Percentiles rank a stretch among this genome's conserved stretches.
These are phyloP conservation scores for Cecidostiba fungosa DNA, from an alignment of 2,888 invertebrate species.

Conservation along the genomic window DNA sequence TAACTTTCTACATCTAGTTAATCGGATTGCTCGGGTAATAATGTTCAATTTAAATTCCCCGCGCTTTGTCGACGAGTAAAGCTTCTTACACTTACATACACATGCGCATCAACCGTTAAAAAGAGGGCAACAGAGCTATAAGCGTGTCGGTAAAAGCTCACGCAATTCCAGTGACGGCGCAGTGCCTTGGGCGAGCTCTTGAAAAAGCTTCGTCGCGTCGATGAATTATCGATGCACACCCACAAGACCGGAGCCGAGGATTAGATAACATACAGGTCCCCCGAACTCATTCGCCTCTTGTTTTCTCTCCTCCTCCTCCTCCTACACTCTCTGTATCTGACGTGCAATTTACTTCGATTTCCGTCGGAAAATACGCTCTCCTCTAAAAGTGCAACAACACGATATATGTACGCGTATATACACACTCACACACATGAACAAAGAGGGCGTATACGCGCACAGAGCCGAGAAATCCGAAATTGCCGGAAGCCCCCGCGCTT, in stretches of 20 bases:
- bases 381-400: constrained; percentile 30
- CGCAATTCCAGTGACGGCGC: not conserved
- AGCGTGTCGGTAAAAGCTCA: not conserved
- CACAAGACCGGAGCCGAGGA: not conserved
- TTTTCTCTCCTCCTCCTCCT: not conserved
- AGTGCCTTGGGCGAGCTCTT: not conserved
- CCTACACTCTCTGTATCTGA: constrained; percentile 42
- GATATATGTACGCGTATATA: not conserved
- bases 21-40: not conserved
- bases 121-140: not conserved
- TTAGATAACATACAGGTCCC: not conserved
- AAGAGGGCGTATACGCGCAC: not conserved
- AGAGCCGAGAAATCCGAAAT: constrained; percentile 35
- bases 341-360: constrained; percentile 59
- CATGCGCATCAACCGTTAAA: not conserved
- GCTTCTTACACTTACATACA: not conserved
- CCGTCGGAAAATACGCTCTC: constrained; percentile 41
- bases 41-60: not conserved
- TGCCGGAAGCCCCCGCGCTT: constrained; percentile 30
- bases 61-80: not conserved
- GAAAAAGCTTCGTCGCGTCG: not conserved
- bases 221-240: not conserved
- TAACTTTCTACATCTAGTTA: not conserved
- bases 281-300: constrained; percentile 8
- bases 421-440: not conserved